Conservation (phyloP, 2,888 invertebrate species). For the Netelia virgata region DNA sequence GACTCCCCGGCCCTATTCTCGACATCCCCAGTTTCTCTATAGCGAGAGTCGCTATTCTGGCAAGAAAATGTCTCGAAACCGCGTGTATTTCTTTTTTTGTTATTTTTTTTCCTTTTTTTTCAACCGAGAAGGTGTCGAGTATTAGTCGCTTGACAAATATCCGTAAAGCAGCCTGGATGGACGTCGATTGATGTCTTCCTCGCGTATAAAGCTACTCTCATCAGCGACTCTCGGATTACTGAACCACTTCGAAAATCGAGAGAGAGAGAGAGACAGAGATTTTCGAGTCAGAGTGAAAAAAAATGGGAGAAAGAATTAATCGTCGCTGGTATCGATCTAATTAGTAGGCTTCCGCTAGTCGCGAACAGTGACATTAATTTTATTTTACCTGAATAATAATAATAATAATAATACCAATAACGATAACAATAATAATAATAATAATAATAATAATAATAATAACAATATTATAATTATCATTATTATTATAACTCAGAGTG, state of each 20-base stretch:
- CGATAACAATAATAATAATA: too few species aligned
- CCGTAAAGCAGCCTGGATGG: constrained; percentile 52
- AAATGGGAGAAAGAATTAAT: constrained; percentile 11
- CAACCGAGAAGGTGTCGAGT: constrained; percentile 36
- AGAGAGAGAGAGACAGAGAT: constrained; percentile 45
- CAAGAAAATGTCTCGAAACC: constrained; percentile 36
- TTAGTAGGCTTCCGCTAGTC: background rate
- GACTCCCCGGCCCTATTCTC: constrained; percentile 67
- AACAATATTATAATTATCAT: too few species aligned
- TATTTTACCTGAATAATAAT: too few species aligned
- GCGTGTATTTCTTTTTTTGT: constrained; percentile 3
- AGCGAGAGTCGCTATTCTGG: constrained; percentile 22
- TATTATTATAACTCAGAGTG: background rate
- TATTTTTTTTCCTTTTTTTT: constrained; percentile 36
- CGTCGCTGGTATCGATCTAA: constrained; percentile 1
- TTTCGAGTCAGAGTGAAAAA: constrained; percentile 16
- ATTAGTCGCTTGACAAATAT: constrained; percentile 69
- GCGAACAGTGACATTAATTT: too few species aligned
- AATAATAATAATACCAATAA: too few species aligned
- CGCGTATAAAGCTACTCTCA: constrained; percentile 60
- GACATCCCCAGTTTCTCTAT: constrained; percentile 54
- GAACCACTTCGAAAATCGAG: background rate
- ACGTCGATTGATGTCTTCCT: constrained; percentile 69
- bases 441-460: too few species aligned
- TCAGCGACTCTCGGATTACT: constrained; percentile 51